Evolutionary conservation across 1,140 invertebrate genomes (phyloP), one percentile per base, ranked within the genome.

Genomic region (Stenopsyche tienmushanensis): DNA sequence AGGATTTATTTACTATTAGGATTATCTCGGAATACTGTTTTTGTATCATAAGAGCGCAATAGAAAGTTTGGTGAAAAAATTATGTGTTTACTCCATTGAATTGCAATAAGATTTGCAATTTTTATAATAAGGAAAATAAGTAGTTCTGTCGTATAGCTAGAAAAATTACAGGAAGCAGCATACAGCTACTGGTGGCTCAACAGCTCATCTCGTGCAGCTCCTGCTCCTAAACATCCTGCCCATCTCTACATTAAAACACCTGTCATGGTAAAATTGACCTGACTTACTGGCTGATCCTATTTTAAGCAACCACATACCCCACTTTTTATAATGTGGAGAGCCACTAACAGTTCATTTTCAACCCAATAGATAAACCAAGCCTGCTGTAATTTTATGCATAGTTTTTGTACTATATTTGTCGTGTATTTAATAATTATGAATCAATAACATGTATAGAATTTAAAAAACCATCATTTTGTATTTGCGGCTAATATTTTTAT

Each of bases 201-300:
- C 44, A 54, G 60, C 44, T 50, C 50, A 15, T 10, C 26, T 39
- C 47, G 63, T 20, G 41, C 57, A 15, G 18, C 44, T 24, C 18
- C 54, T 18, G 39, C 29, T 47, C 63, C 68, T n/a, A 62, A 62
- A 15, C 60, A 59, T 50, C 64, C 64, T 26, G 53, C 68, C 9
- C 68, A 70, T 60, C 59, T 66, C 60, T 70, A 64, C 68, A 70
- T 70, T 55, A 70, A 63, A 60, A 24, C 68, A 62, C 68, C 68
- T 55, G 25, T 41, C 34, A 52, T 62, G 68, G 68, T 70, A 70
- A 66, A 64, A 60, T 15, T 34, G 29, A 34, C 29, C 29, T 13
- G 29, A 34, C 29, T 34, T 34, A 34, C 29, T 34, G 29, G 29
- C 29, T 13, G 13, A 5, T 34, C 13, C 5, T 7, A 34, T 34